phyloP scores from a whole-genome alignment of 2,888 invertebrate genomes.

The Augiades crinisus region DNA sequence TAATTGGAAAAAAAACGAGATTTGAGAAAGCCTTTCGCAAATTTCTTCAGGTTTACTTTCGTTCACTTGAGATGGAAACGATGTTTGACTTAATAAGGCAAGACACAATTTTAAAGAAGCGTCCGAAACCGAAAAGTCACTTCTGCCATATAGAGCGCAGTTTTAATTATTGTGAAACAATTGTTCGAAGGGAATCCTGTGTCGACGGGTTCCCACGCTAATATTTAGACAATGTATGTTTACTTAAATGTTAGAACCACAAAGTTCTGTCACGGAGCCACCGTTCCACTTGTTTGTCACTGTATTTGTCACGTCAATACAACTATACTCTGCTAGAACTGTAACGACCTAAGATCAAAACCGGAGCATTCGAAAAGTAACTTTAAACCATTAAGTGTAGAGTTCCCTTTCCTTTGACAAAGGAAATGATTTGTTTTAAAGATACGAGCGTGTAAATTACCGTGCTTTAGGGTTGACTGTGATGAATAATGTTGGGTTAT shows the following conservation, averaged over 20 bases:
- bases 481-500: conserved; percentile 20
- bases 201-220: conserved; percentile 47
- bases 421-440: conserved; percentile 12
- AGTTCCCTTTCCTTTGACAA: neutral
- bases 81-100: no score
- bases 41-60: no score
- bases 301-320: conserved; percentile 40
- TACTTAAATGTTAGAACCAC: conserved; percentile 41
- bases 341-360: neutral
- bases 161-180: conserved; percentile 13
- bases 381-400: neutral
- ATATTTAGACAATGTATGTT: conserved; percentile 42
- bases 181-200: conserved; percentile 15
- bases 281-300: conserved; percentile 37
- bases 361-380: neutral
- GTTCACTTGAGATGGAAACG: no score
- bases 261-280: conserved; percentile 44
- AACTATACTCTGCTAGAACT: conserved; percentile 18
- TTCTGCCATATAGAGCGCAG: conserved; percentile 3
- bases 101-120: neutral
- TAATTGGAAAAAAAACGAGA: no score
- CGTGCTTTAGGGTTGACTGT: conserved; percentile 28
- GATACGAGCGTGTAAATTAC: conserved; percentile 26
- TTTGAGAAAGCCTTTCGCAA: no score
- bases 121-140: neutral